phyloP scores from a whole-genome alignment of 2,888 invertebrate species.

The Pseudococcus viburni region DNA sequence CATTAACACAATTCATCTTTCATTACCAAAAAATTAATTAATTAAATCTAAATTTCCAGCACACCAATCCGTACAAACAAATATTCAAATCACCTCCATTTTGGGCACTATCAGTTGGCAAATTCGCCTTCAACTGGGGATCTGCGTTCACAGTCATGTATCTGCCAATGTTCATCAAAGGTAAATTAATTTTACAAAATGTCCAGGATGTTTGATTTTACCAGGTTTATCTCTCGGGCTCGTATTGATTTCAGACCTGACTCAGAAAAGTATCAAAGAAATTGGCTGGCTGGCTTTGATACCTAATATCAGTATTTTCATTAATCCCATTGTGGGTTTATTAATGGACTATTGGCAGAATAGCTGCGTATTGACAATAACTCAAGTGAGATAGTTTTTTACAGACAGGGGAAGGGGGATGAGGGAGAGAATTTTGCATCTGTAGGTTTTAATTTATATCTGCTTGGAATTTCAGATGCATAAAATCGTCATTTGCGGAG shows the following conservation, averaged over 20 bases:
- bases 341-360: not conserved
- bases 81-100: conserved; percentile 37
- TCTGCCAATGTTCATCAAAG: conserved; percentile 39
- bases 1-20: not conserved
- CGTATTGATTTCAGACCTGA: not conserved
- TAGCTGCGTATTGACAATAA: not conserved
- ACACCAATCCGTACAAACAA: conserved; percentile 19
- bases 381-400: not conserved
- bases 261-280: not conserved
- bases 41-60: conserved; percentile 11
- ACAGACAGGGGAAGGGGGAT: not conserved
- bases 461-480: not conserved
- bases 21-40: not conserved
- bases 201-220: not conserved
- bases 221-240: not conserved
- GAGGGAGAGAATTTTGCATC: not conserved
- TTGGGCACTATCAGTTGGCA: conserved; percentile 28
- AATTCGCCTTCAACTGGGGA: conserved; percentile 10
- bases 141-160: conserved; percentile 1
- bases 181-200: not conserved
- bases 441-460: not conserved
- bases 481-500: not conserved
- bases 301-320: not conserved
- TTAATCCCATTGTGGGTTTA: not conserved
- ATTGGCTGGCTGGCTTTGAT: not conserved